Conservation (phyloP, 2,113 vertebrate genomes). For the Alligator mississippiensis region DNA sequence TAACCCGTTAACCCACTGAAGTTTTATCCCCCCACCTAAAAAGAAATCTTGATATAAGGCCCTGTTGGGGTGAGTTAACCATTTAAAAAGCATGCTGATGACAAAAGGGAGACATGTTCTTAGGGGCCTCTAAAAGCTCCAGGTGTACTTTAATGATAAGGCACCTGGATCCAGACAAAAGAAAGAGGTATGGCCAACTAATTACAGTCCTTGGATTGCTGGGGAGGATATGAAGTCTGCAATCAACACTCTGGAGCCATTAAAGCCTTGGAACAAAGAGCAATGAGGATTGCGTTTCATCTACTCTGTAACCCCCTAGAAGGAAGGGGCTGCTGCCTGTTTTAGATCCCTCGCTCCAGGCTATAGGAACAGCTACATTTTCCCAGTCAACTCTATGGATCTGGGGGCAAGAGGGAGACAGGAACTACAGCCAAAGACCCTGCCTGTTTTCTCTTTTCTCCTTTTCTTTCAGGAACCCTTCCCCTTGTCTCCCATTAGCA, state of each 20-base stretch:
- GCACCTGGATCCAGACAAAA: background rate
- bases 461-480: background rate
- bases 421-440: background rate
- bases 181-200: background rate
- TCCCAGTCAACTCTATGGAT: background rate
- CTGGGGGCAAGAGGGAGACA: background rate
- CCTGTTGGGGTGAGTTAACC: background rate
- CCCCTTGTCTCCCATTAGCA: background rate
- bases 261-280: background rate
- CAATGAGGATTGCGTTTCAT: background rate
- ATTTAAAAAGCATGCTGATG: background rate
- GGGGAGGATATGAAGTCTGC: background rate
- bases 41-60: fast-evolving
- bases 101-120: background rate
- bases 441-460: background rate
- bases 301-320: background rate
- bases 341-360: background rate
- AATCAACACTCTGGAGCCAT: background rate
- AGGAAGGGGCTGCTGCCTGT: background rate
- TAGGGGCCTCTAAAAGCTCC: background rate
- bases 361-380: background rate
- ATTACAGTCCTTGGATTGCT: constrained; percentile 1
- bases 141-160: background rate
- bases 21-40: background rate
- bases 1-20: background rate